Percentiles rank a stretch among this genome's conserved stretches.
Conservation (phyloP, 92 coral and sea anemone species). For the Hydrozoanthus gracilis region DNA sequence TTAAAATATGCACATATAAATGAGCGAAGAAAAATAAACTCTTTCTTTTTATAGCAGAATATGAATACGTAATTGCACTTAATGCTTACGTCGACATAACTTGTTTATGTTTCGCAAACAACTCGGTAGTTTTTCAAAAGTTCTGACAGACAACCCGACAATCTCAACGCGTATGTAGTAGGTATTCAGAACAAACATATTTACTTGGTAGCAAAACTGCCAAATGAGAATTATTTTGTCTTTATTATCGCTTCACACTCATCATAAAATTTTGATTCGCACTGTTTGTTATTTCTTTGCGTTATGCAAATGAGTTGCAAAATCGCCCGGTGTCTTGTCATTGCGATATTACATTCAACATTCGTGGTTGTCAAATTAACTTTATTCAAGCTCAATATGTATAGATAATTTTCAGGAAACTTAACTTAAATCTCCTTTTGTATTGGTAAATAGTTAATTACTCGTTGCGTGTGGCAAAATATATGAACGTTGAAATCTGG, state of each 20-base stretch:
- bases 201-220: neutral
- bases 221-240: neutral
- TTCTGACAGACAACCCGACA: neutral
- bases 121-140: neutral
- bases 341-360: constrained; percentile 34
- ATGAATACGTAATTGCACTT: constrained; percentile 37
- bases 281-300: neutral
- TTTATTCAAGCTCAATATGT: neutral
- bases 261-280: constrained; percentile 37
- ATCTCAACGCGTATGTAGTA: neutral
- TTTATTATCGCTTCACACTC: neutral
- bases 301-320: constrained; percentile 27
- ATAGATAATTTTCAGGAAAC: neutral
- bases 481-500: too few relatives aligned
- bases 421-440: neutral
- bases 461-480: constrained; percentile 14
- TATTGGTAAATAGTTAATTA: neutral
- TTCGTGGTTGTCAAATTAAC: neutral
- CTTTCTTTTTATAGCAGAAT: constrained; percentile 22
- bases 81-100: constrained; percentile 27
- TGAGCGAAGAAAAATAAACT: constrained; percentile 49
- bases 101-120: constrained; percentile 36
- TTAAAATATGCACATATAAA: constrained; percentile 76
- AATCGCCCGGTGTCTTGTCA: neutral
- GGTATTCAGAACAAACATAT: neutral